Conservation (phyloP, 2,888 invertebrate genomes). For the Leucophenga maculata region DNA sequence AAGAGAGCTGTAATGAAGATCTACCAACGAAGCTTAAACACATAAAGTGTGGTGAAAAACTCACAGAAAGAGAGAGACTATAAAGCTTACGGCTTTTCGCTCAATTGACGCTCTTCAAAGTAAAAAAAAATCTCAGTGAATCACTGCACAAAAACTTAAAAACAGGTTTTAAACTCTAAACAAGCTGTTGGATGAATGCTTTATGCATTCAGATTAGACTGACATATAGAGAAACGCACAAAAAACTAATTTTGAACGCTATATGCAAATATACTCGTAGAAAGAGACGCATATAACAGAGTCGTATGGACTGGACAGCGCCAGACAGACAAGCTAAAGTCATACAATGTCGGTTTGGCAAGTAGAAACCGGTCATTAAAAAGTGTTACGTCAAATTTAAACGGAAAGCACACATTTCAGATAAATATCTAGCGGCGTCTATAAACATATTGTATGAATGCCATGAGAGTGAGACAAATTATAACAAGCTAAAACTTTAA, state of each 20-base stretch:
- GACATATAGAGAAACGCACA: background rate
- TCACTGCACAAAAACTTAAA: constrained; percentile 12
- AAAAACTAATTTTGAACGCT: background rate
- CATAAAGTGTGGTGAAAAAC: background rate
- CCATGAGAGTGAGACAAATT: background rate
- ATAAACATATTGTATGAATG: background rate
- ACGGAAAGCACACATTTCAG: background rate
- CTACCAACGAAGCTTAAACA: background rate
- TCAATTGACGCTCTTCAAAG: no score
- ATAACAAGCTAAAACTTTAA: background rate
- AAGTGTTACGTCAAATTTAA: constrained; percentile 34
- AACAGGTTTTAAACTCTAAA: constrained; percentile 14
- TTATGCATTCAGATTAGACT: background rate
- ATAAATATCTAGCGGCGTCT: background rate
- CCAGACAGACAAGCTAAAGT: constrained; percentile 8
- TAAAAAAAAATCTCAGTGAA: constrained; percentile 7
- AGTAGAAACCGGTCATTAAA: constrained; percentile 32
- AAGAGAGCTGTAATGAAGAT: constrained; percentile 39
- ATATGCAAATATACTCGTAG: background rate
- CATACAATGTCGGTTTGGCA: background rate
- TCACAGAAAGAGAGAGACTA: background rate
- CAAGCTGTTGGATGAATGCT: background rate
- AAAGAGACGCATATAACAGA: background rate
- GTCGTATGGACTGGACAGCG: background rate
- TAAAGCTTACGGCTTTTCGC: background rate